Evolutionary conservation across 2,888 invertebrate species (phyloP).

Genomic region (Drosophila histrio): DNA sequence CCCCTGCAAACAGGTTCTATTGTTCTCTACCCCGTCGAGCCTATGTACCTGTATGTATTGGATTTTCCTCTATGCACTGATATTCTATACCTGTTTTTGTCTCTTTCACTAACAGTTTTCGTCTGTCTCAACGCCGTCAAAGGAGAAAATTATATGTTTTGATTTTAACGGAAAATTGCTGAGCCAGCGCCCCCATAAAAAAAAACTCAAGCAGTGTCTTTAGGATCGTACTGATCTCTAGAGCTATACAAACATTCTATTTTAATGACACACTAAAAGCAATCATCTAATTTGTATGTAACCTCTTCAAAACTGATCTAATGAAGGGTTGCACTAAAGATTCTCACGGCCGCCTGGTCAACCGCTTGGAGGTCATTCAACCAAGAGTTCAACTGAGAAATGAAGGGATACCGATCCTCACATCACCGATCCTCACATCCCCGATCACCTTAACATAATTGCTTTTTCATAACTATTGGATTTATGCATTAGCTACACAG

Average conservation of each 20-base stretch:
- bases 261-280: slow-evolving; percentile 71
- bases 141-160: slow-evolving; percentile 74
- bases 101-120: slow-evolving; percentile 3
- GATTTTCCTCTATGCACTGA: slow-evolving; percentile 62
- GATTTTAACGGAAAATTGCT: slow-evolving; percentile 75
- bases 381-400: slow-evolving; percentile 21
- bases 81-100: slow-evolving; percentile 49
- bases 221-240: slow-evolving; percentile 11
- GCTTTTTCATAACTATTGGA: slow-evolving; percentile 64
- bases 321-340: slow-evolving; percentile 59
- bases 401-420: slow-evolving; percentile 31
- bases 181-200: slow-evolving; percentile 36
- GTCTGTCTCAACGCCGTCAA: slow-evolving; percentile 10
- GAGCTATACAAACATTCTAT: slow-evolving; percentile 61
- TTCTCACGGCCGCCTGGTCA: slow-evolving; percentile 66
- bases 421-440: not conserved
- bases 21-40: slow-evolving; percentile 38
- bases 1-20: slow-evolving; percentile 76
- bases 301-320: slow-evolving; percentile 61
- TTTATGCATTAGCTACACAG: slow-evolving; percentile 53
- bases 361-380: slow-evolving; percentile 68
- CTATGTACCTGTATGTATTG: slow-evolving; percentile 64
- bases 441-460: slow-evolving; percentile 48
- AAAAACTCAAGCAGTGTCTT: slow-evolving; percentile 14
- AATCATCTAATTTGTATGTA: slow-evolving; percentile 68